A percentile compares a stretch with the other conserved stretches of the same genome.
phyloP scores from a whole-genome alignment of 2,797 vertebrate genomes.

The Triplophysa yarkandensis region DNA sequence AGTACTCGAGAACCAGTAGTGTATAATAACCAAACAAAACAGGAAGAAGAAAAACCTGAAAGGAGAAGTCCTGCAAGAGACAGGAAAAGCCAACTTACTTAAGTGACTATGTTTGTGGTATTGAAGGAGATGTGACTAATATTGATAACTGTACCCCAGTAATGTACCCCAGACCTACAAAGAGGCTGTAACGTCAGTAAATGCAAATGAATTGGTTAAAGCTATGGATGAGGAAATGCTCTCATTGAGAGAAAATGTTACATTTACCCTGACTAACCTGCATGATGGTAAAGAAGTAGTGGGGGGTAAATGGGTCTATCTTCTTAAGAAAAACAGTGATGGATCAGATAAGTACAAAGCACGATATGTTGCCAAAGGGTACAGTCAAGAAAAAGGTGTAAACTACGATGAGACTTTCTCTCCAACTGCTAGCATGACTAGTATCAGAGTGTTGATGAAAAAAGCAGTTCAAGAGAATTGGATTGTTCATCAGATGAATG shows the following conservation, averaged over 20 bases:
- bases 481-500: slow-evolving; percentile 1
- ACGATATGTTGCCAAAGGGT: background rate
- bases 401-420: slow-evolving; percentile 13
- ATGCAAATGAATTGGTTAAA: background rate
- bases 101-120: background rate
- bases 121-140: too few relatives aligned
- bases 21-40: background rate
- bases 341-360: background rate
- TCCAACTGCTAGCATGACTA: background rate
- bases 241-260: background rate
- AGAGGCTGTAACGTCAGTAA: background rate
- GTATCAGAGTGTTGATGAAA: background rate
- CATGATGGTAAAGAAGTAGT: background rate
- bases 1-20: background rate
- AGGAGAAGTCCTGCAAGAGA: background rate
- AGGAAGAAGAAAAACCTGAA: background rate
- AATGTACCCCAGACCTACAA: too few relatives aligned
- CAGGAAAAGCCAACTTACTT: background rate
- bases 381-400: background rate
- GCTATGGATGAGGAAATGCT: background rate
- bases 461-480: background rate
- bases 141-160: too few relatives aligned
- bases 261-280: background rate
- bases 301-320: background rate
- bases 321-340: background rate